Base-by-base conservation (phyloP, 2,113 vertebrate genomes). In the Naja naja region DNA sequence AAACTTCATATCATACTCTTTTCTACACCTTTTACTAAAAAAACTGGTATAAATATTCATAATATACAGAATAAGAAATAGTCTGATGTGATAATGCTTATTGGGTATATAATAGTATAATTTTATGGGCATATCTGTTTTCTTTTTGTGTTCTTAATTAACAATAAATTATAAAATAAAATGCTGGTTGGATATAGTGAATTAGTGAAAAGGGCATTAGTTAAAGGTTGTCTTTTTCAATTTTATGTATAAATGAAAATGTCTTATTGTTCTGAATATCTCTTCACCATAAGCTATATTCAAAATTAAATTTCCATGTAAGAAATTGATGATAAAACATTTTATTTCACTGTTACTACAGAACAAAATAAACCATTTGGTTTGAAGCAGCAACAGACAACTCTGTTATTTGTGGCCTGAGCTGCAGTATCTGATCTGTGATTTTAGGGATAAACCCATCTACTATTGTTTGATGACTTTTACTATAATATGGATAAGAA, bases 241-340 rank as follows among this genome's bases (percentile, higher is more conserved):
- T 87, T 53, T 94, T 94, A 27, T 64, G 49, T 95, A 90, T 91
- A 95, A 93, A 91, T 96, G 95, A 94, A 85, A 87, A 60, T 94
- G 94, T 93, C 95, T 89, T 90, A 81, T 94, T 96, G 90, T 95
- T 96, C 88, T 60, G 43, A n/a, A n/a, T 95, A 95, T 96, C 94
- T 96, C 93, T 89, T 95, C 93, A 93, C 96, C 94, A 92, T 91
- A 90, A 55, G 90, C 89, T 52, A 74, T 95, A 92, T 91, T 74
- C 94, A 14, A 54, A 86, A 89, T 20, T 53, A 92, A 87, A 92
- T 94, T 95, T 74, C 88, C 91, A 89, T 49, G 93, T 94, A 53
- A 95, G 14, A 95, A 94, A 91, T 16, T 93, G 10, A 53, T 88
- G 60, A 95, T 94, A 81, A 93, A 2, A 4, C 69, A 88, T 47